Base-by-base conservation (phyloP, 2,888 invertebrate species). In the Drosophila picticornis region DNA sequence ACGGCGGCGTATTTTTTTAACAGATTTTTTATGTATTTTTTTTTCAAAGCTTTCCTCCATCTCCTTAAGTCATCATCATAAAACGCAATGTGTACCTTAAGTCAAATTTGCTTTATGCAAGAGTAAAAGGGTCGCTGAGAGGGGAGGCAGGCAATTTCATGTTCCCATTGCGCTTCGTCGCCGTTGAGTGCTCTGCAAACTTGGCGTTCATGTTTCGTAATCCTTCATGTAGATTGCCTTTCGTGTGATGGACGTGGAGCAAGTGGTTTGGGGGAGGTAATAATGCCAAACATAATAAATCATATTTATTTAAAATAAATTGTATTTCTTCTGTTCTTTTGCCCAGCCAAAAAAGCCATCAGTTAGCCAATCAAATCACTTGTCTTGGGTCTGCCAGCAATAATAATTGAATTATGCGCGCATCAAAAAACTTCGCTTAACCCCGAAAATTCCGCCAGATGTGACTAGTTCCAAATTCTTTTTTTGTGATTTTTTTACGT, bases 301-400 rank as follows among this genome's bases (percentile, higher is more conserved):
- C 85, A 85, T 90, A 85, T 85, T 85, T 85, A 85, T 90, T 85
- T 88, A 80, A 90, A 90, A 88, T 83, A 88, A 83, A 85, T 84
- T 85, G 86, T 87, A 65, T 62, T 74, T 79, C 69, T 69, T 56
- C 29, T 66, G 65, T 58, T 58, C 38, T 65, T 56, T 58, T 53
- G 55, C 66, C 46, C 52, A 43, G 51, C 11, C 43, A 46, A 32
- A 46, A 29, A 51, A 57, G 53, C 13, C 16, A 34, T 43, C 61
- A 40, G 59, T 46, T 46, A 46, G 63, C 61, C 77, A 51, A 51
- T 51, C 77, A 81, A 81, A 78, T 73, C 70, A 62, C 59, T 70
- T 70, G 51, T 65, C 48, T 66, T 67, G 56, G 55, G 59, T 53
- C 79, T 71, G 64, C 62, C 60, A 65, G 71, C 81, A 75, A 85